A percentile compares a stretch with the other conserved stretches of the same genome.
Conservation (phyloP, 2,113 vertebrate species). For the Pteruthius melanotis region DNA sequence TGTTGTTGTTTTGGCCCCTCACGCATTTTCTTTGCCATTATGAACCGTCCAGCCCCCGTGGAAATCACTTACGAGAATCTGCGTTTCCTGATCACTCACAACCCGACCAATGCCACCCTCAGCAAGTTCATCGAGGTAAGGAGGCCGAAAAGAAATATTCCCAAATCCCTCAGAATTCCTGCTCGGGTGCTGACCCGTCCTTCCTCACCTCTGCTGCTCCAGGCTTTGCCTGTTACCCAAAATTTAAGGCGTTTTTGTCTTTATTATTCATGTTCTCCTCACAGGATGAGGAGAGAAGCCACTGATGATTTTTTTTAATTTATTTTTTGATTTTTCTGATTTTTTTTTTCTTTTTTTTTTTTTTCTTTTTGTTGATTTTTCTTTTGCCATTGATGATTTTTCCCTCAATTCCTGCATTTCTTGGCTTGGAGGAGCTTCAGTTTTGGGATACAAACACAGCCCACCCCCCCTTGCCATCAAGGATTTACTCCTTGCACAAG, state of each 20-base stretch:
- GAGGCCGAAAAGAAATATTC: background rate
- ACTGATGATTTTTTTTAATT: background rate
- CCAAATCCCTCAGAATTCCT: background rate
- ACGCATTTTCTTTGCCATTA: slow-evolving; percentile 83
- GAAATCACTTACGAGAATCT: slow-evolving; percentile 93
- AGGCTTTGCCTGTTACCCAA: background rate
- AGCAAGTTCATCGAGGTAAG: slow-evolving; percentile 98
- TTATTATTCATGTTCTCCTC: background rate
- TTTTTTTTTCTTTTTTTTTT: too few species aligned
- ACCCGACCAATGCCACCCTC: slow-evolving; percentile 96
- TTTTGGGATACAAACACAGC: background rate
- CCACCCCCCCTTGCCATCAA: too few species aligned
- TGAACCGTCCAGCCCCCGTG: slow-evolving; percentile 99
- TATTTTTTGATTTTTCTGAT: background rate
- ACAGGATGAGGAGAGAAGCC: background rate
- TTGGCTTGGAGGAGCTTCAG: background rate
- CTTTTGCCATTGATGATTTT: too few species aligned
- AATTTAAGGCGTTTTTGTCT: background rate
- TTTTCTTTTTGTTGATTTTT: too few species aligned
- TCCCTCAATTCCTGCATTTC: background rate
- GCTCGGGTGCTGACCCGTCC: accelerated
- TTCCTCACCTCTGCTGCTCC: background rate
- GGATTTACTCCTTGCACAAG: background rate
- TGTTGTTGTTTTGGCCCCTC: background rate
- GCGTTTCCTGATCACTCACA: slow-evolving; percentile 99